A percentile compares a stretch with the other conserved stretches of the same genome.
Evolutionary conservation across 1,140 invertebrate species (phyloP).

Genomic region (Cherax destructor): DNA sequence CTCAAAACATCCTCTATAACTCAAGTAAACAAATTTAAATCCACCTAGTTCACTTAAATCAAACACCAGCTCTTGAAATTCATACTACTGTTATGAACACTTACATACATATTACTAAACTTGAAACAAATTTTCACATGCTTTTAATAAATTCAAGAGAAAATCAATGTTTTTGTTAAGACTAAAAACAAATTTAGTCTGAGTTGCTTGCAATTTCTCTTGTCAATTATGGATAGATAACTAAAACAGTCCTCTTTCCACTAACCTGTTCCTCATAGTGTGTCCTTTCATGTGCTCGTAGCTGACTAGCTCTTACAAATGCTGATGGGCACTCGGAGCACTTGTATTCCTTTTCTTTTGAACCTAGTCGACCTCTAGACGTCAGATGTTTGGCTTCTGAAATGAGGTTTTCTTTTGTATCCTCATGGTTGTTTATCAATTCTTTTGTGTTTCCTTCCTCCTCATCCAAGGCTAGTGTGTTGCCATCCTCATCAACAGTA

Average conservation of each 20-base stretch:
- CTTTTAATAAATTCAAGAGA: too few species aligned
- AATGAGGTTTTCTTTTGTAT: conserved; percentile 39
- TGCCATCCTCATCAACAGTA: conserved; percentile 11
- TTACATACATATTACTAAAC: too few species aligned
- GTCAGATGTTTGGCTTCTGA: background rate
- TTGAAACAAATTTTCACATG: too few species aligned
- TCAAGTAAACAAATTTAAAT: too few species aligned
- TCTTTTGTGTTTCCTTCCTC: background rate
- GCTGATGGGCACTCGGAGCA: conserved; percentile 35
- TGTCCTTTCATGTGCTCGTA: conserved; percentile 55
- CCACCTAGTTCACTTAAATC: too few species aligned
- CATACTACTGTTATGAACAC: too few species aligned
- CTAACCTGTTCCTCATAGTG: conserved; percentile 58
- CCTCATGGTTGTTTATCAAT: conserved; percentile 4
- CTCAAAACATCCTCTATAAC: too few species aligned
- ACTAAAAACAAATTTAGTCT: too few species aligned
- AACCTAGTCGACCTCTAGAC: background rate
- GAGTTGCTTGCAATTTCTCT: too few species aligned
- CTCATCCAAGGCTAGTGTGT: background rate
- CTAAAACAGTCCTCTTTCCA: background rate
- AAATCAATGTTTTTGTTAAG: too few species aligned
- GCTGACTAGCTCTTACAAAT: conserved; percentile 52
- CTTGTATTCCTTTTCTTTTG: conserved; percentile 37
- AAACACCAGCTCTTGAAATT: too few species aligned
- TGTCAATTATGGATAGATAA: too few species aligned